These are phyloP conservation scores for Pseudoatta argentina DNA, from an alignment of 1,140 invertebrate species.

Conservation along the genomic window DNA sequence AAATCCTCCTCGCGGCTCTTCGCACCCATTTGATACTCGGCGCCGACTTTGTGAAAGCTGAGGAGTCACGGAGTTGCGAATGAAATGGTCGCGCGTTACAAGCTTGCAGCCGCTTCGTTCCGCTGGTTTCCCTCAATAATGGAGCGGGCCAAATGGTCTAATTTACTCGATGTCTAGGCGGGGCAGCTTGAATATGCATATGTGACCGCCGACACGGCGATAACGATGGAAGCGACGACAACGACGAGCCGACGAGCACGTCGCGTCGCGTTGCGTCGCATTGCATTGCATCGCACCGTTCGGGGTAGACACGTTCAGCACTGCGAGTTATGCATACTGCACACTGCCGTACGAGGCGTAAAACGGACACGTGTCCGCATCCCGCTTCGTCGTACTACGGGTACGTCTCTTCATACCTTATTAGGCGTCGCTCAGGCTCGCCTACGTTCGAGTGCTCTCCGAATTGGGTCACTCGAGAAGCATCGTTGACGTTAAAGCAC, in stretches of 20 bases:
- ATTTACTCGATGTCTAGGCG: slow-evolving; percentile 79
- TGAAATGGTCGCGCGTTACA: slow-evolving; percentile 69
- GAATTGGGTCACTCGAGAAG: slow-evolving; percentile 79
- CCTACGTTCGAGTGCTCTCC: slow-evolving; percentile 77
- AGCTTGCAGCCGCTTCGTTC: slow-evolving; percentile 66
- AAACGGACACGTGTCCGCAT: slow-evolving; percentile 59
- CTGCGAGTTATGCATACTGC: slow-evolving; percentile 53
- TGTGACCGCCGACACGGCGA: slow-evolving; percentile 51
- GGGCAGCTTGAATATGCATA: slow-evolving; percentile 79
- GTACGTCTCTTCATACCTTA: slow-evolving; percentile 79
- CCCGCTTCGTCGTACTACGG: slow-evolving; percentile 23
- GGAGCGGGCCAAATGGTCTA: slow-evolving; percentile 80
- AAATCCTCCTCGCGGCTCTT: slow-evolving; percentile 1
- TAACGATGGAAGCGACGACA: slow-evolving; percentile 46
- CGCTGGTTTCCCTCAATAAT: slow-evolving; percentile 80
- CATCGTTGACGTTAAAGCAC: slow-evolving; percentile 30
- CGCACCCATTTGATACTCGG: neutral
- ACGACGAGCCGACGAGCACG: slow-evolving; percentile 31
- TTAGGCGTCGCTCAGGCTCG: slow-evolving; percentile 77
- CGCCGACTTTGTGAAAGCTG: slow-evolving; percentile 71
- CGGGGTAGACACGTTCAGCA: slow-evolving; percentile 52
- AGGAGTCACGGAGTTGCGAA: slow-evolving; percentile 75
- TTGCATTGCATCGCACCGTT: neutral
- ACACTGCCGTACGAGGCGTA: slow-evolving; percentile 24
- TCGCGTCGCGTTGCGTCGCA: neutral